Percentiles rank a stretch among this genome's conserved stretches.
Evolutionary conservation across 2,888 invertebrate genomes (phyloP).

Genomic region (Dolichopus griseipennis): DNA sequence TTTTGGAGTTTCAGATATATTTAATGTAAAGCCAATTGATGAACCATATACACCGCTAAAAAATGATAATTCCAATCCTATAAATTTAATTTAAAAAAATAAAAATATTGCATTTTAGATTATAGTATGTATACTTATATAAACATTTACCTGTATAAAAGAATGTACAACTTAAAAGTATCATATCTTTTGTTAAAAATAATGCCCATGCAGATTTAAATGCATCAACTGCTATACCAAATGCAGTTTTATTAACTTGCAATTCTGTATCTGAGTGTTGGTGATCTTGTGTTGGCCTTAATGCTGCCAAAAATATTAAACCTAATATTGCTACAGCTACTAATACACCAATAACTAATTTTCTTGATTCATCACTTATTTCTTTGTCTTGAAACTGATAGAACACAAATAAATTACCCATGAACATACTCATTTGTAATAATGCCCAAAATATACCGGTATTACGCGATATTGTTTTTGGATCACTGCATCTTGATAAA

Average conservation of each 20-base stretch:
- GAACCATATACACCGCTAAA: slow-evolving; percentile 94
- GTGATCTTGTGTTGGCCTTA: slow-evolving; percentile 50
- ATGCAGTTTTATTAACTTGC: slow-evolving; percentile 47
- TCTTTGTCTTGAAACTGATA: slow-evolving; percentile 74
- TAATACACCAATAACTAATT: slow-evolving; percentile 73
- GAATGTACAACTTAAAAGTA: slow-evolving; percentile 74
- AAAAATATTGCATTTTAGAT: slow-evolving; percentile 14
- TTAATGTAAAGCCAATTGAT: slow-evolving; percentile 76
- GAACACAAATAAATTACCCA: slow-evolving; percentile 92
- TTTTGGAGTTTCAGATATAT: slow-evolving; percentile 69
- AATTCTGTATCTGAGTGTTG: slow-evolving; percentile 36
- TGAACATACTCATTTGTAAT: slow-evolving; percentile 86
- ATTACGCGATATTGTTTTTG: slow-evolving; percentile 82
- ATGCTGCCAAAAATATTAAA: slow-evolving; percentile 55
- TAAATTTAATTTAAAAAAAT: slow-evolving; percentile 15
- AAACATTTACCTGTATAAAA: slow-evolving; percentile 69
- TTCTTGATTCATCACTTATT: slow-evolving; percentile 63
- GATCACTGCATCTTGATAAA: slow-evolving; percentile 80
- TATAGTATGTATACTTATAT: slow-evolving; percentile 8
- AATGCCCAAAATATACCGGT: slow-evolving; percentile 97
- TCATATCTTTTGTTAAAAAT: slow-evolving; percentile 74
- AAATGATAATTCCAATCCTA: slow-evolving; percentile 89
- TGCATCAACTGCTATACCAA: slow-evolving; percentile 49
- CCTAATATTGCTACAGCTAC: slow-evolving; percentile 63
- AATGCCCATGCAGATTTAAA: slow-evolving; percentile 66